Conservation (phyloP, 2,113 vertebrate genomes). For the Semicossyphus pulcher region DNA sequence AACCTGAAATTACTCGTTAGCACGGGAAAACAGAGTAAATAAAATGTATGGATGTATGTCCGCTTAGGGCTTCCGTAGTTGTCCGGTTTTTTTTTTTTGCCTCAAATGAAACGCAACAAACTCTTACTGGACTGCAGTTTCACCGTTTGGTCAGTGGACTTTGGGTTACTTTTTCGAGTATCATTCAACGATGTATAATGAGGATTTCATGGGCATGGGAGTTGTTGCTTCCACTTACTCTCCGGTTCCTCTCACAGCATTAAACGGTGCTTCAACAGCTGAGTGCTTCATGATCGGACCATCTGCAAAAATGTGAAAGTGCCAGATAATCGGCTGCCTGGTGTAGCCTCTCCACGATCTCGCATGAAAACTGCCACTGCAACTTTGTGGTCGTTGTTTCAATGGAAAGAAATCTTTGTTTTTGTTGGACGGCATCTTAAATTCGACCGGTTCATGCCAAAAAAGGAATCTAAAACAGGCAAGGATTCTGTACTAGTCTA, state of each 20-base stretch:
- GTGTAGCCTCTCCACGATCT: not conserved
- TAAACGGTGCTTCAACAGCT: not conserved
- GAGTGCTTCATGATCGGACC: slow-evolving; percentile 18
- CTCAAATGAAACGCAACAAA: too few species aligned
- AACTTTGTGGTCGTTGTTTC: not conserved
- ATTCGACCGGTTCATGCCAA: slow-evolving; percentile 42
- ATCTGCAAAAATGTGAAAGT: not conserved
- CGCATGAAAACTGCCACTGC: not conserved
- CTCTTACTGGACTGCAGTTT: too few species aligned
- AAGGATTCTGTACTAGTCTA: not conserved
- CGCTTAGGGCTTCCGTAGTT: too few species aligned
- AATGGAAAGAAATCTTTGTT: not conserved
- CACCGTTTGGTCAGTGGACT: too few species aligned
- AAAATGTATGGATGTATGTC: too few species aligned
- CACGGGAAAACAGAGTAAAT: too few species aligned
- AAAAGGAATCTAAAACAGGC: slow-evolving; percentile 7
- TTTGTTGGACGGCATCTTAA: too few species aligned
- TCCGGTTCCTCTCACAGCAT: not conserved
- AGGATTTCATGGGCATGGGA: not conserved
- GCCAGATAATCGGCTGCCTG: slow-evolving; percentile 21
- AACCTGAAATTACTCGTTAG: too few species aligned
- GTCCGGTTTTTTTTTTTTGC: too few species aligned
- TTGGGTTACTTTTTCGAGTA: too few species aligned
- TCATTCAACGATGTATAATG: not conserved
- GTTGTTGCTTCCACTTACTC: not conserved